Evolutionary conservation across 2,113 vertebrate species (phyloP), one percentile per base, ranked within the genome.

Genomic region (Turnix velox): DNA sequence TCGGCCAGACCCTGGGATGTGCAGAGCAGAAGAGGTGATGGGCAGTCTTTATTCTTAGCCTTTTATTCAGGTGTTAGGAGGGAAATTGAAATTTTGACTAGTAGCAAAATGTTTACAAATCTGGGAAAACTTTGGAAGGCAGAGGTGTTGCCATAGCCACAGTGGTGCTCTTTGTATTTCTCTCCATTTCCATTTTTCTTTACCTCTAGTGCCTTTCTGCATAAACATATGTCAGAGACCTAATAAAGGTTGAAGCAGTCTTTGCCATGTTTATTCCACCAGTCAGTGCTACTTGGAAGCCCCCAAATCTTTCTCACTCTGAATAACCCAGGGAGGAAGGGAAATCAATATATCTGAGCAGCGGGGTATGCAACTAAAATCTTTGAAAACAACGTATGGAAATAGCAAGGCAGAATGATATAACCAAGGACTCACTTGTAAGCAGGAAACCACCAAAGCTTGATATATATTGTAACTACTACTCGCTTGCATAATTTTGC

Each of bases 201-300:
- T 68, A 22, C 13, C 33, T 89, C 43, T 54, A 18, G 31, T 76
- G 23, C 40, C 33, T 73, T 88, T 88, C 42, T 77, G 58, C 45
- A 58, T 67, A 59, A 93, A 77, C 17, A 63, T 63, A 43, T 27
- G 28, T 74, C 68, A 92, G 72, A 71, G 24, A 77, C 17, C 51
- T 59, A 28, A 88, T 73, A 88, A 88, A 95, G 43, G 76, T 90
- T 95, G 86, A 81, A 89, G 39, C 14, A 69, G 15, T 51, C n/a
- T 76, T 18, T 43, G 54, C 8, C 74, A 16, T 76, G 18, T 94
- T 86, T 88, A 66, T 91, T 80, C 42, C 8, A 55, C 15, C 65
- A 88, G 43, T 33, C 73, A 74, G 17, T 15, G 51, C 8, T 78
- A 39, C 37, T n/a, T 81, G 68, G 94, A 58, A 63, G 30, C 4